These are phyloP conservation scores for Pseudococcus longispinus DNA, from an alignment of 2,888 invertebrate genomes.

Conservation along the genomic window DNA sequence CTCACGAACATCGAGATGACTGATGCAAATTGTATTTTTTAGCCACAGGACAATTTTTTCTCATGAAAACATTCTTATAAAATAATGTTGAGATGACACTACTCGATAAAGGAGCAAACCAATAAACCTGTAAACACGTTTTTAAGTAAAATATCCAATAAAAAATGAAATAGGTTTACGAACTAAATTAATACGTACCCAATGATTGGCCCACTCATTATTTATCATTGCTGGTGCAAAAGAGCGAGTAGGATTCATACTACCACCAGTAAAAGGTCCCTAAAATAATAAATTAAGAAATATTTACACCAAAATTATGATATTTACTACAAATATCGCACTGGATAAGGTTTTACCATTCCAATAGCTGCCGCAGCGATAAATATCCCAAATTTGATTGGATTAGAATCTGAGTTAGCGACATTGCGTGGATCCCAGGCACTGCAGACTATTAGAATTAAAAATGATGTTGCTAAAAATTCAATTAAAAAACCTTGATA, in stretches of 20 bases:
- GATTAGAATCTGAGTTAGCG: constrained; percentile 61
- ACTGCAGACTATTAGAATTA: constrained; percentile 63
- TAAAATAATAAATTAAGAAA: constrained; percentile 62
- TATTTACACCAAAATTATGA: not conserved
- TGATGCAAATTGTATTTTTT: not conserved
- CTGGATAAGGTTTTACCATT: constrained; percentile 59
- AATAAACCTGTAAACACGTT: constrained; percentile 53
- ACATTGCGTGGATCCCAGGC: constrained; percentile 63
- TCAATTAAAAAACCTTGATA: constrained; percentile 63
- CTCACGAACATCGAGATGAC: not conserved
- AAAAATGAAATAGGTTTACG: not conserved
- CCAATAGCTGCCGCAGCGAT: constrained; percentile 62
- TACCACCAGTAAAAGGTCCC: constrained; percentile 76
- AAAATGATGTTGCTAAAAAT: constrained; percentile 62
- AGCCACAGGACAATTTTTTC: not conserved
- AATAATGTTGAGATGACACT: constrained; percentile 52
- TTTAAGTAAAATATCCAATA: not conserved
- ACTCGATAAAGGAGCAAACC: constrained; percentile 56
- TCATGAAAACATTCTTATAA: constrained; percentile 55
- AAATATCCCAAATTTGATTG: constrained; percentile 64
- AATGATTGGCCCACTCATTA: constrained; percentile 71
- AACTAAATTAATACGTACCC: constrained; percentile 65
- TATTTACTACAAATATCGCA: not conserved
- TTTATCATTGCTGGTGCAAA: constrained; percentile 78
- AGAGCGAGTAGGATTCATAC: constrained; percentile 76